Evolutionary conservation across 2,113 vertebrate genomes (phyloP), one percentile per base, ranked within the genome.

Genomic region (Megaptera novaeangliae): DNA sequence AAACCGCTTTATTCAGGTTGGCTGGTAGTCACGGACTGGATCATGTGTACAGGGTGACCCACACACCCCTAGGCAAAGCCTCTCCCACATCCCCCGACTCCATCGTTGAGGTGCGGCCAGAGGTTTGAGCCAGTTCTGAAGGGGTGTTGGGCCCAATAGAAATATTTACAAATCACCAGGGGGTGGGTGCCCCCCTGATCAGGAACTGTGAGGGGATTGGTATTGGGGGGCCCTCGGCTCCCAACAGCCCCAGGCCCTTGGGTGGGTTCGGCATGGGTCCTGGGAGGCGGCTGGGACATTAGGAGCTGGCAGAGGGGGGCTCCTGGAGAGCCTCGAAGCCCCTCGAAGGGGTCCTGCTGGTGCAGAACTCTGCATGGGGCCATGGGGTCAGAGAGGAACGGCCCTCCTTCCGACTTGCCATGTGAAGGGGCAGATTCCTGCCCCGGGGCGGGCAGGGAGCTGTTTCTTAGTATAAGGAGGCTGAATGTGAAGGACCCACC

Each of bases 1-100:
- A 98, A 98, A 98, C 97, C 86, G 78, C 98, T 99, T 99, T 99
- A 99, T 99, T 99, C 96, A 95, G 98, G 97, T 94, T 96, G 98
- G 96, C 98, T 98, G 98, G 97, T 96, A 96, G 96, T 57, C 75
- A 97, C 95, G 66, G 98, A 97, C 57, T 93, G 91, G 96, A 96
- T 20, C 74, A 63, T 74, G 44, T 64, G 34, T 63, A 91, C 90
- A 88, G 3, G 97, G 93, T 71, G 36, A 18, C 49, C 89, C 88
- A 55, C 88, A 77, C 74, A 25, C 72, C 83, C 82, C 90, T 17
- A 81, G 92, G 89, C 94, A 44, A 64, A 94, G 71, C 85, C 92
- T 77, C 68, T 63, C 89, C 96, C 88, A 8, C 2, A 2, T 46
- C 57, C 80, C 92, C 9, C 0, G 6, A 72, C 72, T 75, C 93